Conservation (phyloP, 2,888 invertebrate genomes). For the Pinctada fucata region DNA sequence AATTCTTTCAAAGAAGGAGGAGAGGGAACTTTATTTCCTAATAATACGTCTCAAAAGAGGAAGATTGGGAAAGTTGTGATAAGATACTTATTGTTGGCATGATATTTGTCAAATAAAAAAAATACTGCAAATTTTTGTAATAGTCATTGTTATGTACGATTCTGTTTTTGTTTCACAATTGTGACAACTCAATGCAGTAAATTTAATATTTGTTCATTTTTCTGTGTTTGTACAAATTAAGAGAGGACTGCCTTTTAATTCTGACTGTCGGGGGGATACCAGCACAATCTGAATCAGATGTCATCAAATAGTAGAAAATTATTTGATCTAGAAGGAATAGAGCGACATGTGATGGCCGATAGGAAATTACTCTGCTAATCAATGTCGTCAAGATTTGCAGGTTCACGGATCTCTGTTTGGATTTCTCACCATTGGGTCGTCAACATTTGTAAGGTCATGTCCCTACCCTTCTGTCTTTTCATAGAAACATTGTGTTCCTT, state of each 20-base stretch:
- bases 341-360: conserved; percentile 23
- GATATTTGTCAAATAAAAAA: no score
- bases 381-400: conserved; percentile 27
- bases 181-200: not conserved
- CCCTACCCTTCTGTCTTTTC: not conserved
- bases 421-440: conserved; percentile 15
- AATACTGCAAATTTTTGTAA: no score
- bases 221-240: conserved; percentile 35
- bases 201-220: conserved; percentile 29
- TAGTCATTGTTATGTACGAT: conserved; percentile 9
- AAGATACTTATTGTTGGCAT: no score
- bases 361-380: conserved; percentile 45
- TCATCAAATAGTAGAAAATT: conserved; percentile 35
- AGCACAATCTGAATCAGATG: conserved; percentile 28
- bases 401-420: conserved; percentile 41
- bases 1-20: no score
- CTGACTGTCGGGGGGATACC: not conserved
- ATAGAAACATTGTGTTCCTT: not conserved
- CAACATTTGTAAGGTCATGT: conserved; percentile 1
- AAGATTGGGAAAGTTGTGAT: no score
- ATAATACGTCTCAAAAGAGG: no score
- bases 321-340: conserved; percentile 33
- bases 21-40: no score
- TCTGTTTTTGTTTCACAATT: conserved; percentile 6
- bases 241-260: conserved; percentile 25